Conservation (phyloP, 2,113 vertebrate genomes). For the Parus major region DNA sequence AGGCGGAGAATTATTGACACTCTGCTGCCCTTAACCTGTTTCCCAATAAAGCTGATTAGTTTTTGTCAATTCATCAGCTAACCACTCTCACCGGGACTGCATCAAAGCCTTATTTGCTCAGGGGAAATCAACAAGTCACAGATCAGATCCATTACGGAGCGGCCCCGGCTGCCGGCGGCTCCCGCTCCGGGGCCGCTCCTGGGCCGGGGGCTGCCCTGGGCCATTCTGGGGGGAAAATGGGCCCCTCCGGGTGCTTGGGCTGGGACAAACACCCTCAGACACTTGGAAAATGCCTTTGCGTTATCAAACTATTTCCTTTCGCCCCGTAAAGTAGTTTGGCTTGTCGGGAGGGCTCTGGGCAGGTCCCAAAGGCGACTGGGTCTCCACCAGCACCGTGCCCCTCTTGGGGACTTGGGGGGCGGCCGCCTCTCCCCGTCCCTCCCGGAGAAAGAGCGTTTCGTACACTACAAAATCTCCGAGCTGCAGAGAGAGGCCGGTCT, state of each 20-base stretch:
- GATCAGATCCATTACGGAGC: slow-evolving; percentile 77
- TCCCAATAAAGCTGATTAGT: slow-evolving; percentile 99
- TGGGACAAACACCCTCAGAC: not conserved
- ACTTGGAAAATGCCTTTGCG: rapidly evolving
- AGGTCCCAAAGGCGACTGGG: not conserved
- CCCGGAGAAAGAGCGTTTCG: not conserved
- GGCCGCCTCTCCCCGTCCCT: rapidly evolving
- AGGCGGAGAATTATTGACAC: slow-evolving; percentile 92
- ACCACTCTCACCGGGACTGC: slow-evolving; percentile 78
- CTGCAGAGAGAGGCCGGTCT: not conserved
- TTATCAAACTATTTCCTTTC: not conserved
- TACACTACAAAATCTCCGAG: rapidly evolving
- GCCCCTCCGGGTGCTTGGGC: rapidly evolving
- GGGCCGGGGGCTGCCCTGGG: not conserved
- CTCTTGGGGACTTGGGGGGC: not conserved
- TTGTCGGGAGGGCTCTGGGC: not conserved
- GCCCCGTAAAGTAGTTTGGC: not conserved
- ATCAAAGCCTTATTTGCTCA: slow-evolving; percentile 91
- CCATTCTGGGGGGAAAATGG: not conserved
- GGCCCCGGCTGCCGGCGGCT: slow-evolving; percentile 64
- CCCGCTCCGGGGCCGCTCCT: not conserved
- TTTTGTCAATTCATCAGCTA: slow-evolving; percentile 96
- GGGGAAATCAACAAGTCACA: slow-evolving; percentile 97
- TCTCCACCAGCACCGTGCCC: not conserved
- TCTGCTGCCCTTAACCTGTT: slow-evolving; percentile 93